Conservation (phyloP, 2,888 invertebrate genomes). For the Dryadula phaetusa region DNA sequence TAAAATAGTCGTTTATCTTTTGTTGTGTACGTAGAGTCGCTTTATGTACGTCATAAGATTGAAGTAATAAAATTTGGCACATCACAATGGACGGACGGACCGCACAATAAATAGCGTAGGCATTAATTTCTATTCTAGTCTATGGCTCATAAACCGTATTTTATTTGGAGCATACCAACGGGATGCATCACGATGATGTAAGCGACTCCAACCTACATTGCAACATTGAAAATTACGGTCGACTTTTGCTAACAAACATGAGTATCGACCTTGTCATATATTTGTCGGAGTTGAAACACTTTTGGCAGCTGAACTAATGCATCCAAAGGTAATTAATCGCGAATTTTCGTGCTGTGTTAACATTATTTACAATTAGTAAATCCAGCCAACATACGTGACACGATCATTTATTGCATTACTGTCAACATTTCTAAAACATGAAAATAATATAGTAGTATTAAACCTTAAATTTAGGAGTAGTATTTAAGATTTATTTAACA, state of each 20-base stretch:
- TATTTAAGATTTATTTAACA: no score
- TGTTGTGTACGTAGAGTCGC: not conserved
- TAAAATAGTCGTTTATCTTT: not conserved
- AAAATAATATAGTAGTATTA: no score
- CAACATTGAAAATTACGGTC: constrained; percentile 52
- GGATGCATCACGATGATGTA: constrained; percentile 50
- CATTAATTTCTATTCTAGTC: constrained; percentile 46
- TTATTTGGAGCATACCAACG: constrained; percentile 47
- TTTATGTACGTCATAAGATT: not conserved
- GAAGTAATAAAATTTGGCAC: constrained; percentile 21
- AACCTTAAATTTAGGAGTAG: no score
- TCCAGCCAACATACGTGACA: not conserved
- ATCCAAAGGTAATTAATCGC: constrained; percentile 44
- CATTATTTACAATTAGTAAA: constrained; percentile 40
- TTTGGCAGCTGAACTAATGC: constrained; percentile 53
- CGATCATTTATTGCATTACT: constrained; percentile 14
- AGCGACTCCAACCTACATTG: constrained; percentile 46
- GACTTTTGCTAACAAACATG: constrained; percentile 42
- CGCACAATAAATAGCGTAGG: constrained; percentile 34
- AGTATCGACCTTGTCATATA: constrained; percentile 47
- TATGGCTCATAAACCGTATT: constrained; percentile 45
- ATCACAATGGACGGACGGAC: constrained; percentile 21
- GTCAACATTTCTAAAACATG: constrained; percentile 1
- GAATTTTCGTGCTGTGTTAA: constrained; percentile 36
- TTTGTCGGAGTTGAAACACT: constrained; percentile 46